Evolutionary conservation across 1,140 invertebrate genomes (phyloP).

Genomic region (Caligus rogercresseyi): DNA sequence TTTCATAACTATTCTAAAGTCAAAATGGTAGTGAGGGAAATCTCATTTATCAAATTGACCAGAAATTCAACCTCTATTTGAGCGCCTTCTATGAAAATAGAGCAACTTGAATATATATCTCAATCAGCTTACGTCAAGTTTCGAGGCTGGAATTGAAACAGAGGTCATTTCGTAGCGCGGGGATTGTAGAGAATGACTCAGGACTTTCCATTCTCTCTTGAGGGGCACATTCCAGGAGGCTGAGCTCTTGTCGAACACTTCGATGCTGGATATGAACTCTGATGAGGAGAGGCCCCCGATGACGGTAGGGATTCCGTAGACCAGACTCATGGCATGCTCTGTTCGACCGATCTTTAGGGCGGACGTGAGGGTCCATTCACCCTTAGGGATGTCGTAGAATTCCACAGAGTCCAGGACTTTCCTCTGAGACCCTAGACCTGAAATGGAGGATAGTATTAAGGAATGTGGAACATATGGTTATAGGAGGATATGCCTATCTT

Average conservation of each 20-base stretch:
- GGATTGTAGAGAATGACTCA: neutral
- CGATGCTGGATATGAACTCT: slow-evolving; percentile 17
- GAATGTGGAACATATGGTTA: too few species aligned
- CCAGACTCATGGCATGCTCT: slow-evolving; percentile 18
- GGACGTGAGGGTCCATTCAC: slow-evolving; percentile 8
- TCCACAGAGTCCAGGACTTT: slow-evolving; percentile 17
- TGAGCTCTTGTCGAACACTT: slow-evolving; percentile 17
- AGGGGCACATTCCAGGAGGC: slow-evolving; percentile 18
- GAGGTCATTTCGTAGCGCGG: slow-evolving; percentile 16
- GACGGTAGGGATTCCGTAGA: slow-evolving; percentile 18
- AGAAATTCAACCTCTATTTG: neutral
- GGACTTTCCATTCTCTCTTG: slow-evolving; percentile 15
- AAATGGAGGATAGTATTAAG: too few species aligned
- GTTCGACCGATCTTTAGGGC: slow-evolving; percentile 9
- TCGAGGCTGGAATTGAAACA: slow-evolving; percentile 6
- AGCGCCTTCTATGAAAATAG: neutral
- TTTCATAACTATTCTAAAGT: neutral
- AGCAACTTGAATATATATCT: neutral
- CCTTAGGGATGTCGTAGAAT: slow-evolving; percentile 2
- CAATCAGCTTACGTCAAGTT: slow-evolving; percentile 7
- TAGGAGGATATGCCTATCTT: too few species aligned
- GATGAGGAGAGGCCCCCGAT: slow-evolving; percentile 4
- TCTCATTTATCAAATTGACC: neutral
- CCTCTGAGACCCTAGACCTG: slow-evolving; percentile 4
- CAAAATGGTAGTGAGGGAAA: neutral